Evolutionary conservation across 2,888 invertebrate species (phyloP), one percentile per base, ranked within the genome.

Genomic region (Sylvicola cinctus): DNA sequence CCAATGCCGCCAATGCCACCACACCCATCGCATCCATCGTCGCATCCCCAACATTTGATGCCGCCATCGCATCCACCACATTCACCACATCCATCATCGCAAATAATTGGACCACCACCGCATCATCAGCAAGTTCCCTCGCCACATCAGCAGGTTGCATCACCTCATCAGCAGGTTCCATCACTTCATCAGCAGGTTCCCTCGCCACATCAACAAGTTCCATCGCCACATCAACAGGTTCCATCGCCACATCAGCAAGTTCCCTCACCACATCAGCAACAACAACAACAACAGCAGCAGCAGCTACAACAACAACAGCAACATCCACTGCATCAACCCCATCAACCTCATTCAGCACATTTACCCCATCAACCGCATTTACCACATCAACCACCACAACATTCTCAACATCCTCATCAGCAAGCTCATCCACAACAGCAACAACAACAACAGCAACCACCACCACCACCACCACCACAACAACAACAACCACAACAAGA

Each of bases 141-240:
- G 73, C 65, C 3, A 67, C 54, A 28, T 76, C 46, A 2, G 74
- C 66, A 43, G 69, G n/a, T n/a, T n/a, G n/a, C n/a, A n/a, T n/a
- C 28, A n/a, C 20, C 20, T 20, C 20, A 20, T 20, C 8, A 4
- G 8, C 8, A 4, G 20, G 5, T 6, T 20, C 20, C 20, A n/a
- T n/a, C n/a, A n/a, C 6, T 5, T 6, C 6, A 13, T 13, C 7
- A 4, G n/a, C 12, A 28, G 12, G 6, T 28, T 4, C 28, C 28
- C 6, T 28, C 28, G 10, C 6, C 14, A 28, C 28, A 28, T n/a
- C 28, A n/a, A n/a, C 30, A 10, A 30, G n/a, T n/a, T n/a, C 30
- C 3, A 4, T 16, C 16, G 27, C 40, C 46, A 66, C 70, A 45
- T 73, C 59, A 16, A 62, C n/a, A n/a, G n/a, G n/a, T n/a, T n/a